Percentiles rank a stretch among this genome's conserved stretches.
phyloP scores from a whole-genome alignment of 2,113 vertebrate species.

The Plecotus auritus region DNA sequence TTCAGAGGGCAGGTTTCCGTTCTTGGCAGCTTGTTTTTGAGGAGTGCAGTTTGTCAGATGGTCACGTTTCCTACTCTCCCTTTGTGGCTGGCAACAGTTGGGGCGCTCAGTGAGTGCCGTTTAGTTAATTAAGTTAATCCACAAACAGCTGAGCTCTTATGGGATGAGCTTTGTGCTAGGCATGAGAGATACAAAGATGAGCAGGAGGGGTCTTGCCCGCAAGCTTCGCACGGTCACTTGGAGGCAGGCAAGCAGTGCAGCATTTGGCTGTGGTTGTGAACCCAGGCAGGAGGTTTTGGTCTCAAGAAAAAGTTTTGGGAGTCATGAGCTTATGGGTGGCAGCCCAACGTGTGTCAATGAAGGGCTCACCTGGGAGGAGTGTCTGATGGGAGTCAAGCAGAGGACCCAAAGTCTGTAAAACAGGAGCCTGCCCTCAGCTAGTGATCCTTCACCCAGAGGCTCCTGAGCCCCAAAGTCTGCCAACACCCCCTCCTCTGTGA shows the following conservation, averaged over 20 bases:
- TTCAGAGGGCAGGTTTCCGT: neutral
- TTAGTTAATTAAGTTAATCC: neutral
- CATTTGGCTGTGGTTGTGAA: neutral
- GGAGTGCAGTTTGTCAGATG: neutral
- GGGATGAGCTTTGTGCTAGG: neutral
- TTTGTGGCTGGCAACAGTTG: neutral
- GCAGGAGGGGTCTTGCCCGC: neutral
- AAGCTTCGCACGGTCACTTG: neutral
- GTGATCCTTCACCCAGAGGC: neutral
- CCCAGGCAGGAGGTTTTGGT: neutral
- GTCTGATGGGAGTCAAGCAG: neutral
- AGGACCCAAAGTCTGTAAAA: neutral
- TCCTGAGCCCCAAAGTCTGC: too few species aligned
- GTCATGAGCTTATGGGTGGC: neutral
- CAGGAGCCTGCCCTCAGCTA: neutral
- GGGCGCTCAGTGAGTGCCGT: neutral
- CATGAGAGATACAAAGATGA: neutral
- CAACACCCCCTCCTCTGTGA: neutral
- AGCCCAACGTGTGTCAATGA: fast-evolving
- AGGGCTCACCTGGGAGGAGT: neutral
- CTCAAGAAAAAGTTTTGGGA: neutral
- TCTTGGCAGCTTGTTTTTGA: neutral
- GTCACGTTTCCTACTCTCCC: neutral
- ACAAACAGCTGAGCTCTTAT: neutral
- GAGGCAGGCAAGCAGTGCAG: neutral